Percentiles rank a stretch among this genome's conserved stretches.
These are phyloP conservation scores for Sebastes fasciatus DNA, from an alignment of 2,113 vertebrate genomes.

Conservation along the genomic window DNA sequence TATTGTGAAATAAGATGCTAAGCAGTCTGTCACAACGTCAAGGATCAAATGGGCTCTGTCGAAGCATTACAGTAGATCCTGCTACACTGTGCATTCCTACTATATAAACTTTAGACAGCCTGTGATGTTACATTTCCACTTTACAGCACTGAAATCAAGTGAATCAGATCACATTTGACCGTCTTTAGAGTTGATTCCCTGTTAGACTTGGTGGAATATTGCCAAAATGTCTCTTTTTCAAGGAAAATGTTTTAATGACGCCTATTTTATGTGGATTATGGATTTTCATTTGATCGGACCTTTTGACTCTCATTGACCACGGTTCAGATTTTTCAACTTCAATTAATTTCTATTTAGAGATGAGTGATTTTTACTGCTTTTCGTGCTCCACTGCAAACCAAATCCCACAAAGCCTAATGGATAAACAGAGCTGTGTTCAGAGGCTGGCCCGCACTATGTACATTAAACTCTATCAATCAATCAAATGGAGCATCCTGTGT, in stretches of 20 bases:
- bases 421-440: slow-evolving; percentile 28
- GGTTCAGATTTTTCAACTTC: background rate
- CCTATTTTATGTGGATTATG: slow-evolving; percentile 1
- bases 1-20: slow-evolving; percentile 32
- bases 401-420: slow-evolving; percentile 31
- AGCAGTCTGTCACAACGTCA: slow-evolving; percentile 26
- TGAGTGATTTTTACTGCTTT: background rate
- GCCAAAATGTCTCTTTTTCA: background rate
- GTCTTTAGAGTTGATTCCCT: background rate
- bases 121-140: background rate
- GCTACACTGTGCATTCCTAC: slow-evolving; percentile 2
- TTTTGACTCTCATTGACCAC: background rate
- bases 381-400: background rate
- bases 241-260: background rate
- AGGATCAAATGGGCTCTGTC: background rate
- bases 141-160: background rate
- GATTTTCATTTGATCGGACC: background rate
- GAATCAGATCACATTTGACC: background rate
- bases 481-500: slow-evolving; percentile 51
- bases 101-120: background rate
- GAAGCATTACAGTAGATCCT: background rate
- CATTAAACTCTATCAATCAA: slow-evolving; percentile 46
- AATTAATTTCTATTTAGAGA: slow-evolving; percentile 5
- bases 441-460: slow-evolving; percentile 4
- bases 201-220: background rate